Evolutionary conservation across 2,113 vertebrate genomes (phyloP).

Genomic region (Brevimyrus niger): DNA sequence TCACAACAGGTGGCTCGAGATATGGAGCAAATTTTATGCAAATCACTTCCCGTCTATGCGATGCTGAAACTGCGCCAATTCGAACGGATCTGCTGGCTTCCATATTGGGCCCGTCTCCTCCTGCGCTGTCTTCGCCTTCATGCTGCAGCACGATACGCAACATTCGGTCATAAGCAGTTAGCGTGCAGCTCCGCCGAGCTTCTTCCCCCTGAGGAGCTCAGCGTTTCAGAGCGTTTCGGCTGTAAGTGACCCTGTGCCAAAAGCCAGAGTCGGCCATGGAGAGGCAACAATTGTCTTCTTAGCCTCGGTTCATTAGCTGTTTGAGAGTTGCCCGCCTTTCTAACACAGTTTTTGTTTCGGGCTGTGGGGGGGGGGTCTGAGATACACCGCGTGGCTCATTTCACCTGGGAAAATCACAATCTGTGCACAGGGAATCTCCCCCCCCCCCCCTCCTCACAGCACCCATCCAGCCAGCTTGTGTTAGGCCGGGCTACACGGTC

Average conservation of each 20-base stretch:
- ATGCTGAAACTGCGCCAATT: neutral
- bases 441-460: neutral
- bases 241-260: constrained; percentile 3
- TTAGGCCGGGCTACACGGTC: neutral
- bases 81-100: neutral
- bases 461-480: constrained; percentile 20
- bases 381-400: constrained; percentile 45
- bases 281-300: neutral
- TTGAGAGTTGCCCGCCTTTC: neutral
- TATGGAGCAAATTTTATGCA: neutral
- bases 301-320: constrained; percentile 3
- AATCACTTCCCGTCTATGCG: neutral
- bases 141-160: neutral
- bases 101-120: neutral
- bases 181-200: neutral
- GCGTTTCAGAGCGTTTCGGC: neutral
- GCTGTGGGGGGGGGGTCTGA: constrained; percentile 41
- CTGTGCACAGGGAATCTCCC: constrained; percentile 40
- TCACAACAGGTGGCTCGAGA: neutral
- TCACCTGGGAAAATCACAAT: constrained; percentile 64
- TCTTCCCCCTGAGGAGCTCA: neutral
- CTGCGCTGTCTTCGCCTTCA: neutral
- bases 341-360: constrained; percentile 39
- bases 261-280: neutral
- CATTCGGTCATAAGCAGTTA: neutral